phyloP scores from a whole-genome alignment of 64 coral and sea anemone species.

The Actinia equina region DNA sequence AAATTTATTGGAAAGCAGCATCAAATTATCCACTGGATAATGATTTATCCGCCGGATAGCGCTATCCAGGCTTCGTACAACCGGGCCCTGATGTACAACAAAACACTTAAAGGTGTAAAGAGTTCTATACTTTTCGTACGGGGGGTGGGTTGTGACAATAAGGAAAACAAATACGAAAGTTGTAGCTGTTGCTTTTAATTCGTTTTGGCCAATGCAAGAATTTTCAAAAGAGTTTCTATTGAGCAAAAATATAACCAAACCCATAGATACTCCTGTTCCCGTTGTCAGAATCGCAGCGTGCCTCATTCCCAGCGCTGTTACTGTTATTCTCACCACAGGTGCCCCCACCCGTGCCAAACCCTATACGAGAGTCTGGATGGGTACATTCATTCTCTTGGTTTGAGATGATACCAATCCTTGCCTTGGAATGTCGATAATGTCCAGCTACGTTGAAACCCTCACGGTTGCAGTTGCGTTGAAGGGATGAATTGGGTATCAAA shows the following conservation, averaged over 20 bases:
- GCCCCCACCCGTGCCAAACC: slow-evolving; percentile 18
- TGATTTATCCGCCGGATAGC: too few relatives aligned
- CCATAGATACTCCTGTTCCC: slow-evolving; percentile 23
- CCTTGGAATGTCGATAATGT: background rate
- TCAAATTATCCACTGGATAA: too few relatives aligned
- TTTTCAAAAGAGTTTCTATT: background rate
- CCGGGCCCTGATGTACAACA: too few relatives aligned
- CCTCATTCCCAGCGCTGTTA: slow-evolving; percentile 40
- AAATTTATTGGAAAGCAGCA: too few relatives aligned
- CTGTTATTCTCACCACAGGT: slow-evolving; percentile 13
- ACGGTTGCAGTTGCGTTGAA: slow-evolving; percentile 27
- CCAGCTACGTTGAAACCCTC: slow-evolving; percentile 24
- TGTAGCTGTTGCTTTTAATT: too few relatives aligned
- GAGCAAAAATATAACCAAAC: slow-evolving; percentile 38
- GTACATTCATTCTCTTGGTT: slow-evolving; percentile 44
- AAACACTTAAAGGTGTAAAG: too few relatives aligned
- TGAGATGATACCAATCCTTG: slow-evolving; percentile 40
- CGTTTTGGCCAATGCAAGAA: background rate
- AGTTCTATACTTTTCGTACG: too few relatives aligned
- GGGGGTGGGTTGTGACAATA: too few relatives aligned
- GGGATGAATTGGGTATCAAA: slow-evolving; percentile 25
- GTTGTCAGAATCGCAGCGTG: slow-evolving; percentile 20
- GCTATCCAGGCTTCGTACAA: too few relatives aligned
- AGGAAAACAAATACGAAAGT: too few relatives aligned
- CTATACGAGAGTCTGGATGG: slow-evolving; percentile 30